Percentiles rank a stretch among this genome's conserved stretches.
These are phyloP conservation scores for Heliconius ismenius DNA, from an alignment of 2,888 invertebrate species.

Conservation along the genomic window DNA sequence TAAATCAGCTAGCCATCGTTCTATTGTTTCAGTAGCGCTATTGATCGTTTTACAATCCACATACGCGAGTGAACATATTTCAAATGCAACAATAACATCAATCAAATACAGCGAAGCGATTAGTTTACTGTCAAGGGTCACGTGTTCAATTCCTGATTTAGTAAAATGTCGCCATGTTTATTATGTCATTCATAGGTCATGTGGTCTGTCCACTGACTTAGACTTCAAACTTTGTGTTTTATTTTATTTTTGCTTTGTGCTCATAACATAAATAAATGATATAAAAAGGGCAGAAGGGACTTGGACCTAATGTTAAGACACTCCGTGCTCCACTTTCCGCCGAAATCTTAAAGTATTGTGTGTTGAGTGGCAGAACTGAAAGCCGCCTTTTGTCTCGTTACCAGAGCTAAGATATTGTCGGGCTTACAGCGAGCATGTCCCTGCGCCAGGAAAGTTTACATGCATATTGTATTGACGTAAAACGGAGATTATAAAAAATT, in stretches of 20 bases:
- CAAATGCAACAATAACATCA: slow-evolving; percentile 5
- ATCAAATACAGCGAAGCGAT: neutral
- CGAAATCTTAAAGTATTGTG: no score
- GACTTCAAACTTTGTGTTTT: no score
- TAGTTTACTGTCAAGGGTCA: neutral
- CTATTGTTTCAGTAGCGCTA: slow-evolving; percentile 13
- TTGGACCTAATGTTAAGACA: neutral
- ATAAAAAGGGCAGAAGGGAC: neutral
- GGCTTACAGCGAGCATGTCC: neutral
- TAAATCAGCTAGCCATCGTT: slow-evolving; percentile 1
- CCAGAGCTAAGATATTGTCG: neutral
- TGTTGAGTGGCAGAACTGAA: no score
- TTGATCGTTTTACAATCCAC: slow-evolving; percentile 18
- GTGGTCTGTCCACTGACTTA: neutral
- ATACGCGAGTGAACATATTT: neutral
- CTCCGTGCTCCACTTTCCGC: neutral
- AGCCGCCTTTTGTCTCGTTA: neutral
- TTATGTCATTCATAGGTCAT: neutral
- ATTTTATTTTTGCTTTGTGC: no score
- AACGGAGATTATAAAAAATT: no score
- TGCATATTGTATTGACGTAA: no score
- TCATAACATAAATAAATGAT: neutral
- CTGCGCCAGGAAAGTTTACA: neutral
- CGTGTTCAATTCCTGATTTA: neutral
- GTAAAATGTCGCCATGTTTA: neutral